phyloP scores from a whole-genome alignment of 2,888 invertebrate species.

The Eudemis profundana region DNA sequence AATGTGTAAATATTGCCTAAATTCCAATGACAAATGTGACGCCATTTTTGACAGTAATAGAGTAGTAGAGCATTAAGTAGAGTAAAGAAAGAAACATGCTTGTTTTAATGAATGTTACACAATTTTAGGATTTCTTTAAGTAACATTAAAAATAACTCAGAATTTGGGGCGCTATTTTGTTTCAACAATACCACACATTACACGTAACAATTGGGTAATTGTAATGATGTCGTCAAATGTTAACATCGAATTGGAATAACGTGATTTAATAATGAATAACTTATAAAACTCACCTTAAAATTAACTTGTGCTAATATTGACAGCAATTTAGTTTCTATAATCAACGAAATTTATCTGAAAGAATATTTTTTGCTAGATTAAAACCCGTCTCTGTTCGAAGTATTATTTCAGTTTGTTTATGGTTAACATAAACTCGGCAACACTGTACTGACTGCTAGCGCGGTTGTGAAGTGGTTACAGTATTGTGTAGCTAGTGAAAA shows the following conservation, averaged over 20 bases:
- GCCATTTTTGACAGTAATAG: constrained; percentile 39
- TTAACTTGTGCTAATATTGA: background rate
- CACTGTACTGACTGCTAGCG: background rate
- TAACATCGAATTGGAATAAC: no score
- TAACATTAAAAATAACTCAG: background rate
- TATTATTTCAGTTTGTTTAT: background rate
- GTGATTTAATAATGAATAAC: background rate
- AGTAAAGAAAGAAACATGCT: background rate
- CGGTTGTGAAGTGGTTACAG: background rate
- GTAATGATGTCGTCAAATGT: background rate
- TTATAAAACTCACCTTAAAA: constrained; percentile 6
- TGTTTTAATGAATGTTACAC: background rate
- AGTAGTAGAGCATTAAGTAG: constrained; percentile 25
- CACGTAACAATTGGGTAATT: no score
- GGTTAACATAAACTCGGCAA: background rate
- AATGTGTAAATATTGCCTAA: constrained; percentile 8
- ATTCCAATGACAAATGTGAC: constrained; percentile 19
- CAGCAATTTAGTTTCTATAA: background rate
- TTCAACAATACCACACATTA: background rate
- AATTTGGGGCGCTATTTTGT: background rate
- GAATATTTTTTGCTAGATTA: background rate
- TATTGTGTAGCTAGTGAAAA: background rate
- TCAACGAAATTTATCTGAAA: background rate
- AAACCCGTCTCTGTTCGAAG: background rate
- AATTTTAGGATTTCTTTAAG: background rate